Base-by-base conservation (phyloP, 1,140 invertebrate genomes). In the Cotesia typhae region DNA sequence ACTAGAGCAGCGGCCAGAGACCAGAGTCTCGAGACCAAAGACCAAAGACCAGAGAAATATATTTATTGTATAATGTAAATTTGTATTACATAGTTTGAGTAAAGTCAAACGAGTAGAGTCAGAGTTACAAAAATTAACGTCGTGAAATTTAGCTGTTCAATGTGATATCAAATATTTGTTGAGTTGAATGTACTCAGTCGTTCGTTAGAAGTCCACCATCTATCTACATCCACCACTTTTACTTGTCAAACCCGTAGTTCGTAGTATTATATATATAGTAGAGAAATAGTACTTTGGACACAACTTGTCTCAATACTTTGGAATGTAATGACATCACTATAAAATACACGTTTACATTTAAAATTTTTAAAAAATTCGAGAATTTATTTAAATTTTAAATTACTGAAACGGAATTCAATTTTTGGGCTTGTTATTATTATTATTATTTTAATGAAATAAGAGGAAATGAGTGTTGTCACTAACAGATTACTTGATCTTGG, bases 131-230 rank as follows among this genome's bases (percentile, higher is more conserved):
- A 17, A 53, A n/a, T 59, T 60, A 41, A 47, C 61, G 68, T 52
- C 61, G 51, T 28, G 37, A 65, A 71, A 65, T 66, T 71, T 57
- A 12, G 61, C 20, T 52, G 47, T 65, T 65, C 63, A 51, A 71
- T 59, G 70, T 41, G 41, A 71, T 65, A 51, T 71, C 70, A 71
- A 71, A 71, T 71, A 71, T 71, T 71, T 71, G 51, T 64, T 14
- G 10, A 71, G 14, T 20, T 61, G 17, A 65, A 71, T 65, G 65
- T 71, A 66, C 35, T 55, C 63, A 55, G 38, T 61, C 63, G 61
- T 63, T 71, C 70, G 70, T 71, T 65, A 71, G 70, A 52, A 55
- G 47, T 38, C 20, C 28, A 28, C 28, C 28, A 28, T 28, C 28
- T 28, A 28, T 28, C 28, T 28, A 28, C 28, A 28, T 28, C 28